Evolutionary conservation across 1,140 invertebrate species (phyloP), one percentile per base, ranked within the genome.

Genomic region (Drosophila pectinifera): DNA sequence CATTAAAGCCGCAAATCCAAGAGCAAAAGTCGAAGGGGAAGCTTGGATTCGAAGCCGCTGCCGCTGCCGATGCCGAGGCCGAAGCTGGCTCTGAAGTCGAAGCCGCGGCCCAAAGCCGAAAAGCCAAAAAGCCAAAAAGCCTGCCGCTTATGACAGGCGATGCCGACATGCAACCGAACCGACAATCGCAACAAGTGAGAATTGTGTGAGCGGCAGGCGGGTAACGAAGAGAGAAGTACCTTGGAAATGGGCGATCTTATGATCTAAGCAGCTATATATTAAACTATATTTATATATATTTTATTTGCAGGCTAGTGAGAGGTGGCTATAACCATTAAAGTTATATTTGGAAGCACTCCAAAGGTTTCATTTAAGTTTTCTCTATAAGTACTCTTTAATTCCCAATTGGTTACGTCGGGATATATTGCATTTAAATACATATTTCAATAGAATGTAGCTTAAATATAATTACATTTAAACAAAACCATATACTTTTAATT

Each of bases 1-100:
- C 79, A 86, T 83, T 86, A 86, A 86, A 76, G 70, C 75, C 70
- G 54, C 48, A 72, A 67, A 56, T 77, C 67, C 67, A 38, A 54
- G 31, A 54, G 20, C 28, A 54, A 54, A 39, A 57, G 26, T 58
- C 26, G 56, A 48, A 20, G 41, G 39, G 24, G 43, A 59, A 59
- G 56, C 20, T 22, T 18, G 18, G 18, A 22, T 31, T 22, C 8
- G 28, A 45, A 58, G 55, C 16, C 18, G 38, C 28, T 41, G 55
- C 16, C 18, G 38, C 28, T 41, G 24, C 31, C 34, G 8, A 22
- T 18, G 20, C 31, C 41, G 28, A 31, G 26, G 54, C 22, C 14
- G 54, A 14, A 18, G 26, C 16, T 18, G 57, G 2, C 24, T n/a
- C 26, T 28, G 51, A 77, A 62, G 78, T 59, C 31, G 54, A 18